Conservation (phyloP, 2,113 vertebrate species). For the Phyllostomus discolor region DNA sequence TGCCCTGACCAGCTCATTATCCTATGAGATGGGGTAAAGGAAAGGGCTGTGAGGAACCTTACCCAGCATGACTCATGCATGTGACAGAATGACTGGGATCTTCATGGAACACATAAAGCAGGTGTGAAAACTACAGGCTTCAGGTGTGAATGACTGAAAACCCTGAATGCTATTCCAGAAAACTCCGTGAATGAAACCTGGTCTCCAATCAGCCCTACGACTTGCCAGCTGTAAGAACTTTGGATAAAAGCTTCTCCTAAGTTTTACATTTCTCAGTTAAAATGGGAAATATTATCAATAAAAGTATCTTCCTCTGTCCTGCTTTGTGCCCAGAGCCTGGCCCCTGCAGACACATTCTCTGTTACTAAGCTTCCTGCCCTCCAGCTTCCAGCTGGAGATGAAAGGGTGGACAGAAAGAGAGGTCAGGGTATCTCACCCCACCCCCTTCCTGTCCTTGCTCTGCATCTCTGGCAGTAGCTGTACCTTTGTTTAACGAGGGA, state of each 20-base stretch:
- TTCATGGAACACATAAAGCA: neutral
- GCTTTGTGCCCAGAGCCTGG: neutral
- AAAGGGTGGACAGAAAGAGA: neutral
- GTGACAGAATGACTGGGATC: fast-evolving
- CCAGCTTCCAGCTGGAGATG: neutral
- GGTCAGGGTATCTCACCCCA: neutral
- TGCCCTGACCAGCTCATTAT: neutral
- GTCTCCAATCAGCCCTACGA: neutral
- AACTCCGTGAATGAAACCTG: neutral
- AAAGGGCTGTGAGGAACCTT: neutral
- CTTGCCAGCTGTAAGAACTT: neutral
- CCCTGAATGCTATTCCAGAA: neutral
- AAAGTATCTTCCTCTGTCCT: neutral
- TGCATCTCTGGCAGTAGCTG: neutral
- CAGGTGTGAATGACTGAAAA: neutral
- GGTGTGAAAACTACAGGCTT: neutral
- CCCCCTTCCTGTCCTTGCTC: neutral
- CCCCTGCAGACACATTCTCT: neutral
- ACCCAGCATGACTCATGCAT: too few relatives aligned
- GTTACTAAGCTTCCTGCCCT: neutral
- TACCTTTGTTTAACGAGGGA: neutral
- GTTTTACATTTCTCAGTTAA: neutral
- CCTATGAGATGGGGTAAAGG: neutral
- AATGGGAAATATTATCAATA: too few relatives aligned
- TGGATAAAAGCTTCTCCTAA: neutral